A percentile compares a stretch with the other conserved stretches of the same genome.
phyloP scores from a whole-genome alignment of 2,888 invertebrate genomes.

The Tetropium fuscum region DNA sequence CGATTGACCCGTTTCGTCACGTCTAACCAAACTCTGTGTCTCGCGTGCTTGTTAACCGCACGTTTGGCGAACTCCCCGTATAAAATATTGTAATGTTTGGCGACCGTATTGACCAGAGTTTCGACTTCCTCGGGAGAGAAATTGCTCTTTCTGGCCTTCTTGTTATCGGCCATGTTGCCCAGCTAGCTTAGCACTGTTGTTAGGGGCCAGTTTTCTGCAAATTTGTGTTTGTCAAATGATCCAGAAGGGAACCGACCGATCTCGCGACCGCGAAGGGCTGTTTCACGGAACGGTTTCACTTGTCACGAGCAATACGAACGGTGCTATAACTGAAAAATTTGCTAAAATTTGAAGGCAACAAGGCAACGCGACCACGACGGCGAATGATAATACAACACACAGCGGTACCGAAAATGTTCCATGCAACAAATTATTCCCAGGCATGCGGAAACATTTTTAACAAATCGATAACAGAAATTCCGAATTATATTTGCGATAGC shows the following conservation, averaged over 20 bases:
- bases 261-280: too few species aligned
- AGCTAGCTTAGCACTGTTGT: slow-evolving; percentile 47
- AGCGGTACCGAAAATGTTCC: slow-evolving; percentile 39
- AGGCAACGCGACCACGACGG: slow-evolving; percentile 6
- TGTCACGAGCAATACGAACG: too few species aligned
- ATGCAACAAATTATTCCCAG: slow-evolving; percentile 3
- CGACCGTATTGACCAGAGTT: slow-evolving; percentile 48
- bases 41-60: slow-evolving; percentile 47
- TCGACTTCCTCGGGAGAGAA: slow-evolving; percentile 56
- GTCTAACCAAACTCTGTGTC: slow-evolving; percentile 54
- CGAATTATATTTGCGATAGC: not conserved
- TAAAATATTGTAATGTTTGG: slow-evolving; percentile 50
- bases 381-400: slow-evolving; percentile 22
- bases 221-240: too few species aligned
- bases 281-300: too few species aligned
- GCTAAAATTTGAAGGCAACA: slow-evolving; percentile 1
- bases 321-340: not conserved
- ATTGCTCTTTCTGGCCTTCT: slow-evolving; percentile 55
- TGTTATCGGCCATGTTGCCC: slow-evolving; percentile 51
- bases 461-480: slow-evolving; percentile 14
- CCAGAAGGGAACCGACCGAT: not conserved
- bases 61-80: slow-evolving; percentile 52
- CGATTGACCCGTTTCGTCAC: slow-evolving; percentile 54
- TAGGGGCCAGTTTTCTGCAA: too few species aligned
- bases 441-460: slow-evolving; percentile 6